Evolutionary conservation across 2,797 vertebrate species (phyloP).

Genomic region (Lophius americanus): DNA sequence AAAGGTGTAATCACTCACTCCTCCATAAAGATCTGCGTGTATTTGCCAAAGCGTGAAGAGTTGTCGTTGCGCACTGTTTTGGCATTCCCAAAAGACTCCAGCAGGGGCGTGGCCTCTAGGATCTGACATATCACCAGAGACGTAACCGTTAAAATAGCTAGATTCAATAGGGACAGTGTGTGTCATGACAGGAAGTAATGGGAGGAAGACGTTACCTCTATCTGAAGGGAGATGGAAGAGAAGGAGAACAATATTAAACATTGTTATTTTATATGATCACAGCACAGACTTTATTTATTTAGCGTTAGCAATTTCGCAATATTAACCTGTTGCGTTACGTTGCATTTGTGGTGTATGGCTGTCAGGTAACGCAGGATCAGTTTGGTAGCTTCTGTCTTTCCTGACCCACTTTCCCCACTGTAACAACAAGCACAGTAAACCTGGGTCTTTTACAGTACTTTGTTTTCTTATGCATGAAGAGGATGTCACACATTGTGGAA

Average conservation of each 20-base stretch:
- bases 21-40: slow-evolving; percentile 93
- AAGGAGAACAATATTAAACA: background rate
- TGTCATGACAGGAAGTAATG: background rate
- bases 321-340: slow-evolving; percentile 83
- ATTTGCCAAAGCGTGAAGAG: slow-evolving; percentile 98
- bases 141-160: slow-evolving; percentile 23
- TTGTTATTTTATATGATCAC: background rate
- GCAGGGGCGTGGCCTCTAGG: slow-evolving; percentile 92
- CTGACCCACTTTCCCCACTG: slow-evolving; percentile 96
- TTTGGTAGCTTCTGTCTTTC: slow-evolving; percentile 96
- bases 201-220: slow-evolving; percentile 66
- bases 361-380: slow-evolving; percentile 94
- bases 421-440: slow-evolving; percentile 27
- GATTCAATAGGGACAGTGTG: background rate
- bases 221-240: slow-evolving; percentile 50
- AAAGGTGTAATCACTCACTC: slow-evolving; percentile 83
- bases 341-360: slow-evolving; percentile 91
- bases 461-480: background rate
- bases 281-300: slow-evolving; percentile 2
- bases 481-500: background rate
- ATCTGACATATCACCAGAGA: slow-evolving; percentile 81
- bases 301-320: background rate
- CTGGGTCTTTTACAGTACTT: background rate
- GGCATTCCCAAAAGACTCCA: slow-evolving; percentile 98
- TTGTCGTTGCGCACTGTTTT: slow-evolving; percentile 98